Percentiles rank a stretch among this genome's conserved stretches.
Evolutionary conservation across 2,888 invertebrate species (phyloP).

Genomic region (Synanthedon vespiformis): DNA sequence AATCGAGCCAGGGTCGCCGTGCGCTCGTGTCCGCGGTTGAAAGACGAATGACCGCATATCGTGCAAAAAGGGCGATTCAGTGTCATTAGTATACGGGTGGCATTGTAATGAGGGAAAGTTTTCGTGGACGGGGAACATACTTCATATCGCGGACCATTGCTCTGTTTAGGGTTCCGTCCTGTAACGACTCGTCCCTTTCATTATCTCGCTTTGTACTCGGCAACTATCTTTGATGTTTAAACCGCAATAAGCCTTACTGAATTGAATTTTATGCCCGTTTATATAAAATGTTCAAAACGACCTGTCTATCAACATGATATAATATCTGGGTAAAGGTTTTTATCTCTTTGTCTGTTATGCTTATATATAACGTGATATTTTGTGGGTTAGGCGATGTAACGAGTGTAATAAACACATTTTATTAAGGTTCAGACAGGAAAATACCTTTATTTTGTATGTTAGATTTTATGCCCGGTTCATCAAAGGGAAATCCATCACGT

Average conservation of each 20-base stretch:
- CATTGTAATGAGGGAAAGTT: slow-evolving; percentile 45
- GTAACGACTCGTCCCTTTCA: slow-evolving; percentile 37
- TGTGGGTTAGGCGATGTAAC: background rate
- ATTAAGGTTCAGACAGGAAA: background rate
- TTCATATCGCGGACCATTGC: slow-evolving; percentile 36
- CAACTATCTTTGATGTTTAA: slow-evolving; percentile 48
- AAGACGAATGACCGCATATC: slow-evolving; percentile 57
- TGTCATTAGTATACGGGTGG: slow-evolving; percentile 51
- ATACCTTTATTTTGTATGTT: background rate
- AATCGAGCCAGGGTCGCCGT: slow-evolving; percentile 20
- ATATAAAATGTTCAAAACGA: slow-evolving; percentile 27
- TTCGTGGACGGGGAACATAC: slow-evolving; percentile 40
- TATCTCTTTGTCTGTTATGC: background rate
- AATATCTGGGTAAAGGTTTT: slow-evolving; percentile 5
- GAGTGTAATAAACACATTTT: background rate
- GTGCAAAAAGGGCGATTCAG: slow-evolving; percentile 53
- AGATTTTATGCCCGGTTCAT: background rate
- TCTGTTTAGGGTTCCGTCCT: slow-evolving; percentile 40
- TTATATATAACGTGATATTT: background rate
- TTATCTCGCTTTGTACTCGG: slow-evolving; percentile 37
- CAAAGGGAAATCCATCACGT: background rate
- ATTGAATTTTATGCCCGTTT: slow-evolving; percentile 40
- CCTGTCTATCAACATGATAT: slow-evolving; percentile 6
- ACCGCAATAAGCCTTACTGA: slow-evolving; percentile 32
- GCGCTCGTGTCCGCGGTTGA: slow-evolving; percentile 41